A percentile compares a stretch with the other conserved stretches of the same genome.
Evolutionary conservation across 2,113 vertebrate species (phyloP).

Genomic region (Cygnus buccinator): DNA sequence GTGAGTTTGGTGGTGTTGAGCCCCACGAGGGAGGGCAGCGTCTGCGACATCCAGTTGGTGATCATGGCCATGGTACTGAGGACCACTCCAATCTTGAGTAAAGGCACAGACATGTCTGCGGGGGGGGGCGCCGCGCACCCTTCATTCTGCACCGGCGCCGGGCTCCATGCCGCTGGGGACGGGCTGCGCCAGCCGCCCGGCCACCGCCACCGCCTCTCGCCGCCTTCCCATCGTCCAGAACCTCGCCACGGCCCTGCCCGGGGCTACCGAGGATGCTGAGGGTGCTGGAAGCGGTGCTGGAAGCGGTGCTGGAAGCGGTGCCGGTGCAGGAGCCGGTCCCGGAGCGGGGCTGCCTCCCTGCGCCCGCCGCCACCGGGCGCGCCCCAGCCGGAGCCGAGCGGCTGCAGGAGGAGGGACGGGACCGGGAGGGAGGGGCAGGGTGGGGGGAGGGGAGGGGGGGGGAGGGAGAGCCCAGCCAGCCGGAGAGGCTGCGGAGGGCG

Average conservation of each 20-base stretch:
- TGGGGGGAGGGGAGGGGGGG: too few relatives aligned
- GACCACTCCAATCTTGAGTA: slow-evolving; percentile 97
- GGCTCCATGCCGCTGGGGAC: slow-evolving; percentile 77
- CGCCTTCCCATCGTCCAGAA: background rate
- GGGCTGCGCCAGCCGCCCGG: slow-evolving; percentile 59
- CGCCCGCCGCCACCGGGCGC: background rate
- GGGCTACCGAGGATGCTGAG: background rate
- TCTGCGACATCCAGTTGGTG: slow-evolving; percentile 99
- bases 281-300: slow-evolving; percentile 46
- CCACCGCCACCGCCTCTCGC: slow-evolving; percentile 18
- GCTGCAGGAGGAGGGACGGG: background rate
- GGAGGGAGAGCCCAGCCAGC: background rate
- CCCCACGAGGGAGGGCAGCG: slow-evolving; percentile 94
- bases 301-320: background rate
- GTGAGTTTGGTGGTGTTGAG: slow-evolving; percentile 93
- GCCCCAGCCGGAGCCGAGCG: background rate
- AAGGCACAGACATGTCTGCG: slow-evolving; percentile 92
- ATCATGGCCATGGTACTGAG: slow-evolving; percentile 99
- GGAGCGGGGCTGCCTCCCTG: background rate
- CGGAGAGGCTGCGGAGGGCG: background rate
- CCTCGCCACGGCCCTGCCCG: background rate
- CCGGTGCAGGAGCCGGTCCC: background rate
- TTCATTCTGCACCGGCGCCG: slow-evolving; percentile 85
- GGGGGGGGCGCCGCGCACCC: slow-evolving; percentile 71
- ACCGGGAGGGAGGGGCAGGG: background rate